phyloP scores from a whole-genome alignment of 2,888 invertebrate genomes.

The Dermolepida albohirtum region DNA sequence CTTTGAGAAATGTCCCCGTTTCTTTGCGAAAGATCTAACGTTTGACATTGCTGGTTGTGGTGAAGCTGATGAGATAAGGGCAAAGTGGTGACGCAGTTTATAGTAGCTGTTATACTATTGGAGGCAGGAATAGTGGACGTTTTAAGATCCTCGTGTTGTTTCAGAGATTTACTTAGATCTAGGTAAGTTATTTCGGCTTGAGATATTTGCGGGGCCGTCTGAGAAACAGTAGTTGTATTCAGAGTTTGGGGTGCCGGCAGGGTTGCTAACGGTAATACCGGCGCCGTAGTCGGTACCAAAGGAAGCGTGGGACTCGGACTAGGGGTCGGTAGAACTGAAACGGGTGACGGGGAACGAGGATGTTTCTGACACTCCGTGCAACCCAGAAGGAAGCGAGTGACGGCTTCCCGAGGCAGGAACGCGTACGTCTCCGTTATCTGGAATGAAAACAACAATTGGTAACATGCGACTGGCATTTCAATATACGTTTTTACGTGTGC shows the following conservation, averaged over 20 bases:
- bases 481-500: conserved; percentile 52
- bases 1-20: conserved; percentile 55
- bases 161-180: conserved; percentile 49
- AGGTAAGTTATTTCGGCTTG: conserved; percentile 51
- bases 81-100: conserved; percentile 43
- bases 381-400: conserved; percentile 94
- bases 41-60: conserved; percentile 46
- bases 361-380: conserved; percentile 93
- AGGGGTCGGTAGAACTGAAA: conserved; percentile 65
- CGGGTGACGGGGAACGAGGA: conserved; percentile 75
- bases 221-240: conserved; percentile 42
- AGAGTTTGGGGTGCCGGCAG: conserved; percentile 50
- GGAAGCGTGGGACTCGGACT: conserved; percentile 61
- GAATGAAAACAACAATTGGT: conserved; percentile 61
- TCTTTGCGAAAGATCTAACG: conserved; percentile 57
- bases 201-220: conserved; percentile 46
- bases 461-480: conserved; percentile 55
- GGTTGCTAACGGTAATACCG: conserved; percentile 48
- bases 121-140: conserved; percentile 48
- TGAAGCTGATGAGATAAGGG: conserved; percentile 44
- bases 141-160: conserved; percentile 48
- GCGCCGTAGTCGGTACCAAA: conserved; percentile 54
- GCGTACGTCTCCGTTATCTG: conserved; percentile 98
- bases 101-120: conserved; percentile 43
- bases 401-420: conserved; percentile 94